Evolutionary conservation across 2,888 invertebrate species (phyloP).

Genomic region (Drosophila flavopinicola): DNA sequence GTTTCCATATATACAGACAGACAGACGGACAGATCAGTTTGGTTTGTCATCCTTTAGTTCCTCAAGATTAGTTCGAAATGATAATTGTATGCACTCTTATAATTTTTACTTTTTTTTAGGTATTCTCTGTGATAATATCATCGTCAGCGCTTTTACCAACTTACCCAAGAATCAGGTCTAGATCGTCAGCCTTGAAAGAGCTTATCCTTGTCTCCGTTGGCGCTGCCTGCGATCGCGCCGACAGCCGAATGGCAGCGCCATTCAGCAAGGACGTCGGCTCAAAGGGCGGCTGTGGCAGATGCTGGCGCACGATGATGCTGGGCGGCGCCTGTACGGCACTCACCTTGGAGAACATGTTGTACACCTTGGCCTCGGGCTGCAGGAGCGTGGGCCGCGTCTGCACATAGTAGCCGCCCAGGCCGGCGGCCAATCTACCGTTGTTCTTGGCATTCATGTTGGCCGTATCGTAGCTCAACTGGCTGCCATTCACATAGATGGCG

Average conservation of each 20-base stretch:
- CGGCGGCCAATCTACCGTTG: conserved; percentile 45
- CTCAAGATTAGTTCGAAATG: too few species aligned
- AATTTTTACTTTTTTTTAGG: too few species aligned
- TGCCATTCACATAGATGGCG: conserved; percentile 71
- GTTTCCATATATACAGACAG: too few species aligned
- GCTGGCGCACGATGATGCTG: conserved; percentile 69
- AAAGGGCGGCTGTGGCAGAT: conserved; percentile 46
- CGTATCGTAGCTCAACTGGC: conserved; percentile 75
- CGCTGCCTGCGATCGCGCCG: conserved; percentile 59
- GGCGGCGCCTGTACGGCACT: conserved; percentile 67
- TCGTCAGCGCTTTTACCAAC: too few species aligned
- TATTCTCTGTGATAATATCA: too few species aligned
- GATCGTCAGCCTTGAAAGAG: conserved; percentile 57
- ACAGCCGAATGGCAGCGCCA: conserved; percentile 56
- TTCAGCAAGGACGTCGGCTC: conserved; percentile 53
- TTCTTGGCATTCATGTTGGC: conserved; percentile 82
- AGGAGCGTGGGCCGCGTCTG: conserved; percentile 67
- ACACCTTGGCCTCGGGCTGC: conserved; percentile 76
- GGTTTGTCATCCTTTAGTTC: too few species aligned
- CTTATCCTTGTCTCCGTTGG: conserved; percentile 34
- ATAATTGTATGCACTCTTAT: too few species aligned
- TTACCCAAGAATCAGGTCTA: conserved; percentile 90
- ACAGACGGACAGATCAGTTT: too few species aligned
- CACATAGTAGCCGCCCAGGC: conserved; percentile 74
- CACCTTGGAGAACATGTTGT: conserved; percentile 82